Evolutionary conservation across 2,888 invertebrate genomes (phyloP), one percentile per base, ranked within the genome.

Genomic region (Agonopterix heracliana): DNA sequence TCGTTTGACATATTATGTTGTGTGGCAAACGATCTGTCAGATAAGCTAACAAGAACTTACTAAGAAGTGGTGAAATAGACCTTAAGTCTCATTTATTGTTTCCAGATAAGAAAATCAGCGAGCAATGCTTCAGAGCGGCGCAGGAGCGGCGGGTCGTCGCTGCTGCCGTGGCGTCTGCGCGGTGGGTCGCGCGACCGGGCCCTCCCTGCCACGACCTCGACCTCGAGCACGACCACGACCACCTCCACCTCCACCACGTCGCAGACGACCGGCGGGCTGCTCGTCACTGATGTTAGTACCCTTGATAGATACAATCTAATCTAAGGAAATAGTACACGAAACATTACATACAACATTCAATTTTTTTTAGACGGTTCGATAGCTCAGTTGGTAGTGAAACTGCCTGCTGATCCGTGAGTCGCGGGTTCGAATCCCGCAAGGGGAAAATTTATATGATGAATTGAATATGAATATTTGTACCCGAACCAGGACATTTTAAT

Each of bases 91-190:
- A 26, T 26, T 26, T 38, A 38, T 38, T 38, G 9, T 38, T 38
- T 10, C n/a, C 66, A 95, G 90, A 75, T 96, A 48, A 96, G 95
- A 73, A 96, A 96, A 74, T 95, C 95, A 3, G 91, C 93, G 0
- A 95, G 95, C 63, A 96, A 96, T 77, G 96, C 94, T 0, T 96
- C 96, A 59, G 96, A 97, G 77, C 91, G 96, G 10, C 92, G 96
- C n/a, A 90, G 97, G 48, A 95, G 96, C 72, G 86, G 84, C 9
- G 83, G 83, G 46, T 69, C 74, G 1, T 96, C 96, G 0, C 86
- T 98, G 41, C 85, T 98, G 48, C 97, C 97, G 0, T 98, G 98
- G 97, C 90, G 93, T 52, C 91, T 93, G 51, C 90, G 96, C 45
- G 91, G 92, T 38, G 92, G 91, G 54, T 93, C 93, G 34, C 89